Evolutionary conservation across 2,113 vertebrate genomes (phyloP), one percentile per base, ranked within the genome.

Genomic region (Tragelaphus scriptus): DNA sequence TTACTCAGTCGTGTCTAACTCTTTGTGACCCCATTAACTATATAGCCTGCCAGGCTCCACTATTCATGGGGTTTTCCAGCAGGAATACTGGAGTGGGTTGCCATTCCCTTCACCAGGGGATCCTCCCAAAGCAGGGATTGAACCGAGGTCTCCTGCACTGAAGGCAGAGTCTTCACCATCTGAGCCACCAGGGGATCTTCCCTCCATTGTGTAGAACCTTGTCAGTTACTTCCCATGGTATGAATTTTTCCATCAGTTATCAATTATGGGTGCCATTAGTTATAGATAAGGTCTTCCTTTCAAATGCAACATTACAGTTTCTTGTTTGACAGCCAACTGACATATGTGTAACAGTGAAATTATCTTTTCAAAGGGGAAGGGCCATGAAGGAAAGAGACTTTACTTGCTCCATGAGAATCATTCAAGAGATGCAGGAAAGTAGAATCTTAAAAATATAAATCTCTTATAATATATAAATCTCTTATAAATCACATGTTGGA

Each of bases 271-370:
- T 65, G 13, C 32, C 30, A 89, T 97, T 65, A 97, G 51, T 86
- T 93, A 92, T 94, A 88, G 30, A 93, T 82, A 91, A 90, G 19
- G 4, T 36, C 56, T 97, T 94, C 32, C 61, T 17, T 96, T 98
- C 75, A 90, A 82, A 87, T 92, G 92, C 30, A 1, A 59, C 59
- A 30, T 93, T 90, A 17, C 80, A 32, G 51, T 90, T 25, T 88
- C 63, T 96, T 61, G 44, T 26, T 77, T 97, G 90, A 91, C 25
- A 88, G 56, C n/a, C 47, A 96, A 16, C 19, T 68, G 65, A 56
- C 75, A 53, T 9, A 32, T 51, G 56, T 85, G 87, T 80, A 90
- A 80, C 28, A 95, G 23, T 68, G 77, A 86, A 89, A 89, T 92
- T 84, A 95, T 85, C 95, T 97, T 71, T 97, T 95, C 9, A 90